A percentile compares a stretch with the other conserved stretches of the same genome.
Conservation (phyloP, 2,888 invertebrate species). For the Habrosyne pyritoides region DNA sequence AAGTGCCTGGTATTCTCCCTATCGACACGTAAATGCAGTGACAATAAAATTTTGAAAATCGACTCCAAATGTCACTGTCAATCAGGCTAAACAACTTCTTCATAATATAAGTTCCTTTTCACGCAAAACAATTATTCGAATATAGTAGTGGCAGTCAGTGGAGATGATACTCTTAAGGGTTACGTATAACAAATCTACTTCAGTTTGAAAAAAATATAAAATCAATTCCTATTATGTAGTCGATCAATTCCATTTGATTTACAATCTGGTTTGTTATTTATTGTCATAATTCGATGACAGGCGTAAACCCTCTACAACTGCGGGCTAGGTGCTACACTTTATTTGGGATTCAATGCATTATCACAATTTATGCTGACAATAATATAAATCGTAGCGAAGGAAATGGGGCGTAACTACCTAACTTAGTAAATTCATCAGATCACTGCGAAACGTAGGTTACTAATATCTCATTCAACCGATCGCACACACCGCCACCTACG, state of each 20-base stretch:
- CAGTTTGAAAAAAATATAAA: neutral
- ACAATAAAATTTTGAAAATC: neutral
- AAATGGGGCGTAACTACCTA: neutral
- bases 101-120: neutral
- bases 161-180: slow-evolving; percentile 27
- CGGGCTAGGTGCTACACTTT: neutral
- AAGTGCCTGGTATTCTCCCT: neutral
- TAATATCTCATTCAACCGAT: neutral
- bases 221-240: slow-evolving; percentile 12
- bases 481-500: neutral
- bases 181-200: neutral
- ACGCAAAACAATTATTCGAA: neutral
- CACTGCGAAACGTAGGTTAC: neutral
- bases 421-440: neutral
- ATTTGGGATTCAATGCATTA: neutral
- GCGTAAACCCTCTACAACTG: neutral
- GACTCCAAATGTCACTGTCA: neutral
- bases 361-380: neutral
- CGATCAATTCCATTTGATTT: slow-evolving; percentile 30
- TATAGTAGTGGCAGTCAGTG: slow-evolving; percentile 28
- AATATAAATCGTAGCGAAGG: neutral
- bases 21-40: neutral
- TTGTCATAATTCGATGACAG: slow-evolving; percentile 33
- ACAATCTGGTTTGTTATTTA: slow-evolving; percentile 30
- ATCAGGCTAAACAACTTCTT: neutral